Base-by-base conservation (phyloP, 2,797 vertebrate genomes). In the Melanotaenia maccullochi region DNA sequence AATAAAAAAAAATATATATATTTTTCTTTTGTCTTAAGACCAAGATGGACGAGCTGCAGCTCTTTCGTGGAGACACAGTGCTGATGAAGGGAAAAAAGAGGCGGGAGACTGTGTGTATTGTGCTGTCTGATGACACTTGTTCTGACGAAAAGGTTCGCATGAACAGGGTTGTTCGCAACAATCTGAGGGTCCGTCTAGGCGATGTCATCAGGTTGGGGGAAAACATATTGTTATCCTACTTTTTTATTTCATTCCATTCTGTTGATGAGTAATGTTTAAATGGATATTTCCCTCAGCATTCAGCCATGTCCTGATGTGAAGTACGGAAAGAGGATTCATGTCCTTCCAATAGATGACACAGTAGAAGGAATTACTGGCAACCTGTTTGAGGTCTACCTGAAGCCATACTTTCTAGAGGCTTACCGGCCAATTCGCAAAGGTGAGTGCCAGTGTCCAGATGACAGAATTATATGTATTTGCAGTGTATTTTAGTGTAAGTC, bases 91-190 rank as follows among this genome's bases (percentile, higher is more conserved):
- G 98, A 58, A 99, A 99, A 94, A 99, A 99, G 91, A 96, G 98
- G 79, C 90, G 97, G 74, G 98, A 99, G 94, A 98, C 97, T 0
- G 98, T 99, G 57, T 99, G 98, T 82, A 99, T 99, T 38, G 98
- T 99, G 30, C 94, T 99, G 65, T 99, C 98, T 30, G 98, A 99
- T 71, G 98, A 99, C 82, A 97, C 96, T 76, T 99, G 98, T 82
- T 99, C 98, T 1, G 98, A 99, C 79, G 98, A 99, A 91, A 99
- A 99, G 88, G 97, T 99, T 85, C 97, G 98, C 86, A 99, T 99
- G 98, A 99, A 99, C 84, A 96, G 97, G 87, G 98, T 99, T 81
- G 98, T 99, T 81, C 97, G 97, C 77, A 99, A 99, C 93, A 99
- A 99, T 79, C 93, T 99, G 78, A 95, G 98, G 58, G 98, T 99